Evolutionary conservation across 2,888 invertebrate species (phyloP), one percentile per base, ranked within the genome.

Genomic region (Notodonta dromedarius): DNA sequence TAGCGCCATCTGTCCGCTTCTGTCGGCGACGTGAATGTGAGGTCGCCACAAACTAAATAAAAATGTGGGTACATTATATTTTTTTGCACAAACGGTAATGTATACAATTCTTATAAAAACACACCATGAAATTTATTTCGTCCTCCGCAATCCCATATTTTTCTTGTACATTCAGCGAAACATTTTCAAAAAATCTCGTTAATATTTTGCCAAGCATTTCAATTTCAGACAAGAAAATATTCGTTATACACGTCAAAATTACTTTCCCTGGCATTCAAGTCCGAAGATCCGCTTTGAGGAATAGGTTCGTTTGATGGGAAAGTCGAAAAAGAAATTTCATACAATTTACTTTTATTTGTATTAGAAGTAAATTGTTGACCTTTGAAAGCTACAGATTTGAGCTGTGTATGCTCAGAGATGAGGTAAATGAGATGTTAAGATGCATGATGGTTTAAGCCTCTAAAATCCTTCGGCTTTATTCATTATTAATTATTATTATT

Each of bases 231-330:
- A 60, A 51, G 60, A 70, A 52, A 65, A 71, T 59, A 66, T 61
- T 62, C 54, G 65, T 51, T 32, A 58, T 65, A 58, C 60, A 65
- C 51, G 54, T 60, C 48, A 59, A 71, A 75, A 75, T 76, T 73
- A 67, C 67, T 74, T 74, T 70, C 69, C 68, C 42, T 59, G 55
- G 55, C 55, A 59, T 70, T 73, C 62, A 39, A 46, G 57, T 68
- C 54, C 61, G 67, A 67, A 68, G 58, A 69, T 70, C 63, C 60
- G 57, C 61, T 73, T 71, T 75, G 64, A 67, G 63, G 50, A 53
- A 64, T 66, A 56, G 35, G 61, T 59, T 64, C 64, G 62, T 69
- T 74, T 63, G 62, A 71, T 54, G 63, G 61, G 56, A 69, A 65
- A 61, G 64, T 54, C 53, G 63, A 59, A 67, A 66, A 59, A 61